These are phyloP conservation scores for Alaudala cheleensis DNA, from an alignment of 2,113 vertebrate species.

Conservation along the genomic window DNA sequence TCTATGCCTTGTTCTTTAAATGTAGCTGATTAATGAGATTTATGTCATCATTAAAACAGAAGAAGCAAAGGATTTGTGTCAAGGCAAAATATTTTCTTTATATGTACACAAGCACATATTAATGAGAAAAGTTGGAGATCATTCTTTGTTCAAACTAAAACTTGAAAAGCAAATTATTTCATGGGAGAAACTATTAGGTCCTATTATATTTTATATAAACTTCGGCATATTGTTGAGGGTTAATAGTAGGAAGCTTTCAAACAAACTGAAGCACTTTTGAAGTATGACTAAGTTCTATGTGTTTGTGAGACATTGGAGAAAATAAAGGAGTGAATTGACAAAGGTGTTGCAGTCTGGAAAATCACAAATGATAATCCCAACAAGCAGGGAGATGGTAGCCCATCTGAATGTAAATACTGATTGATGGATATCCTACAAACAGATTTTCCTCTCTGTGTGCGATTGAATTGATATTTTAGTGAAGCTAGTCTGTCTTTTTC, in stretches of 20 bases:
- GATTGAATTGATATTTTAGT: constrained; percentile 29
- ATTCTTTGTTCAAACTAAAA: neutral
- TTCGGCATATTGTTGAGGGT: neutral
- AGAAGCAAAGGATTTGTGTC: neutral
- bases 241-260: neutral
- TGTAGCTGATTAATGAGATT: neutral
- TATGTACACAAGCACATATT: neutral
- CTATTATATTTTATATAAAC: neutral
- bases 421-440: constrained; percentile 45
- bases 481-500: constrained; percentile 33
- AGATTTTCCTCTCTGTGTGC: neutral
- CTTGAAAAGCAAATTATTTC: neutral
- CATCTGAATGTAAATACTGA: constrained; percentile 43
- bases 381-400: constrained; percentile 27
- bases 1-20: neutral
- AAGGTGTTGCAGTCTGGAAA: neutral
- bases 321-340: neutral
- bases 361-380: constrained; percentile 8
- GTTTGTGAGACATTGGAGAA: neutral
- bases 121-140: neutral
- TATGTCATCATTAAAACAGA: neutral
- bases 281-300: neutral
- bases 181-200: neutral
- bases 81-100: neutral
- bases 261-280: neutral